Evolutionary conservation across 2,888 invertebrate genomes (phyloP), one percentile per base, ranked within the genome.

Genomic region (Drosophila meridionalis): DNA sequence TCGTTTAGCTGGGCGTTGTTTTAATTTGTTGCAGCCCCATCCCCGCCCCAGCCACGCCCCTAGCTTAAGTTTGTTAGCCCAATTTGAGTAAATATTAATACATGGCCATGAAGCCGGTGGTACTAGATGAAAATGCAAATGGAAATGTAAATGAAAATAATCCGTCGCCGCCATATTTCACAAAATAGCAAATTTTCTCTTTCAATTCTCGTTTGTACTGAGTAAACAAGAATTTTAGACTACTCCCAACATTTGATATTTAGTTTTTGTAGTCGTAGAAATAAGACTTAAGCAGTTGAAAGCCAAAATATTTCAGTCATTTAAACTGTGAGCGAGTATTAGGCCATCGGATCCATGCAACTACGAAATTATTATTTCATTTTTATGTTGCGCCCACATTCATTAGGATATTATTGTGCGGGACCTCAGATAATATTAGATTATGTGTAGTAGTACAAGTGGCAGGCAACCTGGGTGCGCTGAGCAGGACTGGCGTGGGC

Each of bases 81-180:
- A 90, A 86, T 90, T 88, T 83, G 79, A 69, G 82, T 79, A 88
- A 83, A 85, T 85, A 85, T 85, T 85, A 85, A 89, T 89, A 84
- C 85, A 84, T 84, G 90, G 87, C 70, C 81, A 73, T 84, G 87
- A 83, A 88, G 81, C 64, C 75, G 67, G 73, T 72, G 80, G 70
- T 62, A 62, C 69, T 67, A 53, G 69, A 66, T 71, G 76, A 63
- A 79, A 65, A 83, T 74, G 70, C 36, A 66, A 69, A 58, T 74
- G 82, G 40, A 79, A 69, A 61, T 69, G 45, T 14, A 58, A 58
- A 58, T 58, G 34, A 43, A 56, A 42, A 56, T 47, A 50, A 28
- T n/a, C 28, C 11, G n/a, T 4, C n/a, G 28, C 26, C 30, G 55
- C 73, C 28, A 67, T 56, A 50, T 68, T 68, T 28, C 36, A 76